Base-by-base conservation (phyloP, 2,888 invertebrate species). In the Tiliacea aurago region DNA sequence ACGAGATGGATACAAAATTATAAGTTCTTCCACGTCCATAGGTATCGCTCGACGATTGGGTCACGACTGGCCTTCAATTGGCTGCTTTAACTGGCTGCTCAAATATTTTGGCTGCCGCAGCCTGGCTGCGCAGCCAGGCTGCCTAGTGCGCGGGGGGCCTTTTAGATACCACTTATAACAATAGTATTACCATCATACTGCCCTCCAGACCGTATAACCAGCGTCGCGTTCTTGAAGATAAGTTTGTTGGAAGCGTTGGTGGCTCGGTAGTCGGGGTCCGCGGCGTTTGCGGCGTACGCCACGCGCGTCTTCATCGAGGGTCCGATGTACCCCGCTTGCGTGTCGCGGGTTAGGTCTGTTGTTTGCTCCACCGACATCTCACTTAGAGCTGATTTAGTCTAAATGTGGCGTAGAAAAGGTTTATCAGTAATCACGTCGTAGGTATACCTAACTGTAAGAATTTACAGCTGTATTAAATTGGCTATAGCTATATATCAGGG, bases 141-240 rank as follows among this genome's bases (percentile, higher is more conserved):
- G n/a, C n/a, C n/a, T n/a, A n/a, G n/a, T n/a, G n/a, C n/a, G n/a
- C n/a, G n/a, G n/a, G n/a, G n/a, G n/a, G n/a, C n/a, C n/a, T n/a
- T n/a, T n/a, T n/a, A n/a, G n/a, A n/a, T n/a, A n/a, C n/a, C n/a
- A n/a, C n/a, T n/a, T n/a, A n/a, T n/a, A n/a, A n/a, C n/a, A 28
- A 55, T 28, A 55, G 15, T 4, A 18, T 56, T 64, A 98, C 98
- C 98, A 80, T 97, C 97, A 94, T 99, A 99, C 93, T 99, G 99
- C 68, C 98, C 99, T 23, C 99, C 99, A 1, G 99, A 99, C 90
- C 99, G 99, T 85, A 99, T 97, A 45, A 99, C 97, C 76, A 99
- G 97, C 0, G 99, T 97, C 80, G 98, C 98, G 82, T 98, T 97
- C 70, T 97, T 97, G 68, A 97, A 97, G 45, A 99, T 97, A 61